These are phyloP conservation scores for Rhombomys opimus DNA, from an alignment of 2,113 vertebrate genomes.

Conservation along the genomic window DNA sequence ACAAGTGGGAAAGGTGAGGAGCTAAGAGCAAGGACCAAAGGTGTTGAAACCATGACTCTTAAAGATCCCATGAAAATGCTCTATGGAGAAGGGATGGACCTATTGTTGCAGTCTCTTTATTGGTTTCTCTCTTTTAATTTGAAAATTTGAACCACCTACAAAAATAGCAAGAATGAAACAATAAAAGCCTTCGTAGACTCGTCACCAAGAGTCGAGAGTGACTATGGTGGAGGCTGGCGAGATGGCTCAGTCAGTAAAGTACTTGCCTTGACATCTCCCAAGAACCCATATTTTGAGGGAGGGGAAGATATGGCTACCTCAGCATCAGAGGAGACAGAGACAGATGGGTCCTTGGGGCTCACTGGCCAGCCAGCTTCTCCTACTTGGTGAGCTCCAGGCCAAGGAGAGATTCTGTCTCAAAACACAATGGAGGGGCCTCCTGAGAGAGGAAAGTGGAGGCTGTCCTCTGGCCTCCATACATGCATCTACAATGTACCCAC, in stretches of 20 bases:
- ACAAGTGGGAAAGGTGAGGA: neutral
- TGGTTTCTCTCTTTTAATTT: neutral
- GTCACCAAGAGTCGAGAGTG: neutral
- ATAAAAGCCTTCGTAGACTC: neutral
- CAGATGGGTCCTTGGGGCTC: neutral
- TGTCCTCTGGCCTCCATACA: neutral
- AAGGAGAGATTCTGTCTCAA: neutral
- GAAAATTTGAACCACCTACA: neutral
- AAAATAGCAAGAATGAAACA: neutral
- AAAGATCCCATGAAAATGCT: neutral
- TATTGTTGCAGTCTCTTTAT: neutral
- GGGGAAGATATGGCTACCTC: neutral
- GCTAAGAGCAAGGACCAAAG: neutral
- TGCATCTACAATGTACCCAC: neutral
- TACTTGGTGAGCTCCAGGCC: neutral
- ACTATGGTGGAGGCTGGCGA: no score
- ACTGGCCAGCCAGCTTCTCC: neutral
- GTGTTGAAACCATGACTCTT: neutral
- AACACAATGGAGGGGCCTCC: neutral
- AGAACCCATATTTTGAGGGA: neutral
- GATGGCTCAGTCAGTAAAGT: neutral
- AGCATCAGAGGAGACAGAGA: neutral
- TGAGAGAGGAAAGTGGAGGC: neutral
- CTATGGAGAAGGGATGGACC: accelerated
- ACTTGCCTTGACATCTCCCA: neutral